Conservation (phyloP, 2,797 vertebrate genomes). For the Mareca strepera region DNA sequence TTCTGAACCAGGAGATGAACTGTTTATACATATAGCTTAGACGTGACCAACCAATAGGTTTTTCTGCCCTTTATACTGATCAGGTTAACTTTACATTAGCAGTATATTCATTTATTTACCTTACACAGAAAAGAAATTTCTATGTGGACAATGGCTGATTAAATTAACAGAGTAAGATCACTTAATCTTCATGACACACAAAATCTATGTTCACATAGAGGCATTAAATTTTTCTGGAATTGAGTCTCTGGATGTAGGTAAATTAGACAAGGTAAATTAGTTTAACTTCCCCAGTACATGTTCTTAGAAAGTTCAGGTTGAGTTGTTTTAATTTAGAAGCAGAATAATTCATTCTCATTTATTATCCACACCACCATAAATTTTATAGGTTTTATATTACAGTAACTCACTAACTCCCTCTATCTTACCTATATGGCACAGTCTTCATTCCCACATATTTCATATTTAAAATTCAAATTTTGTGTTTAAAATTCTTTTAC, state of each 20-base stretch:
- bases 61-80: neutral
- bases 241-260: neutral
- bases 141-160: neutral
- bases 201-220: neutral
- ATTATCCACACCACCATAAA: neutral
- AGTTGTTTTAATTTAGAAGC: too few relatives aligned
- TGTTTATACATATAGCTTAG: neutral
- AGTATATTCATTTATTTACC: neutral
- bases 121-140: neutral
- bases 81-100: neutral
- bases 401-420: neutral
- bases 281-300: neutral
- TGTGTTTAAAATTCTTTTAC: neutral
- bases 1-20: neutral
- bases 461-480: neutral
- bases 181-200: neutral
- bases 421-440: neutral
- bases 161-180: neutral
- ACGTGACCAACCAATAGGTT: neutral
- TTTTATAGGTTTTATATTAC: neutral
- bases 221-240: neutral
- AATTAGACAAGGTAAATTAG: neutral
- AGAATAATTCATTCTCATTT: neutral
- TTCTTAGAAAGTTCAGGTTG: neutral
- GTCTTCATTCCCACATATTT: neutral